Evolutionary conservation across 2,888 invertebrate genomes (phyloP).

Genomic region (Ypsolopha scabrella): DNA sequence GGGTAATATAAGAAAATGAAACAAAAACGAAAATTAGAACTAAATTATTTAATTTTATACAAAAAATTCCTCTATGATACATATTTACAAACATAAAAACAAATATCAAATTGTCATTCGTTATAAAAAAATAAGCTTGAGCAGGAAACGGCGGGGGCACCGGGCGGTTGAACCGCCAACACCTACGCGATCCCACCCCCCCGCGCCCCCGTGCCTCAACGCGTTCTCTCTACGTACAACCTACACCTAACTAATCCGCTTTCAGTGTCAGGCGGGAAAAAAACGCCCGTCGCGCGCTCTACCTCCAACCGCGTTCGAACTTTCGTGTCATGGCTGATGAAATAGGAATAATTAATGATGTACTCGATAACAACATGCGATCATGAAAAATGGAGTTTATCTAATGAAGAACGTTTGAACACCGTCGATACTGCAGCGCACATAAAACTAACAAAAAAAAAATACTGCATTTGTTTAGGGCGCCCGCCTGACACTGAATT

Average conservation of each 20-base stretch:
- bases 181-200: background rate
- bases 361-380: too few species aligned
- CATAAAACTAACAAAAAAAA: background rate
- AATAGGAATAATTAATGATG: too few species aligned
- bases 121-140: slow-evolving; percentile 46
- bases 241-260: background rate
- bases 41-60: slow-evolving; percentile 59
- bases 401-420: too few species aligned
- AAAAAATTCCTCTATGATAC: slow-evolving; percentile 65
- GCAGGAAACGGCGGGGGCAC: slow-evolving; percentile 18
- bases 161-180: background rate
- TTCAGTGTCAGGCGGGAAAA: background rate
- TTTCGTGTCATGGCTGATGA: too few species aligned
- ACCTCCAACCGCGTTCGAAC: too few species aligned
- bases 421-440: background rate
- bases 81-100: slow-evolving; percentile 69
- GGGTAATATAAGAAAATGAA: slow-evolving; percentile 20
- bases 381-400: too few species aligned
- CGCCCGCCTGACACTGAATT: too few species aligned
- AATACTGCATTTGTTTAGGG: too few species aligned
- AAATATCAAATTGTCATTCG: slow-evolving; percentile 56
- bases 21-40: slow-evolving; percentile 37
- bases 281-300: too few species aligned
- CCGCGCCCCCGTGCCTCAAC: background rate
- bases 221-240: background rate